Evolutionary conservation across 2,797 vertebrate genomes (phyloP), one percentile per base, ranked within the genome.

Genomic region (Sebastes alutus): DNA sequence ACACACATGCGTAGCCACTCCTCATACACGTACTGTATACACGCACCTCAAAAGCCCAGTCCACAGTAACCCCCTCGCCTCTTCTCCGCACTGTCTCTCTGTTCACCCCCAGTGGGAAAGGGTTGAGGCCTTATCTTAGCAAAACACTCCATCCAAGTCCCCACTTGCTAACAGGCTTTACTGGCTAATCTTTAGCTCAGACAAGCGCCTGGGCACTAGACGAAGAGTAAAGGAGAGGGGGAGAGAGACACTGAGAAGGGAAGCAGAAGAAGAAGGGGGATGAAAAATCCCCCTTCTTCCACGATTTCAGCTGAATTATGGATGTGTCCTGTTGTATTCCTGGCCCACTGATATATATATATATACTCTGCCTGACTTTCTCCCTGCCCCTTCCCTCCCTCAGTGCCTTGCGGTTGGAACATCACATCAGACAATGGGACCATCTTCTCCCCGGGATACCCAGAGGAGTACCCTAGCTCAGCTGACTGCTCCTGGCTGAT

Each of bases 401-500:
- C 92, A 99, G 99, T 97, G 81, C 98, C 98, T 23, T 99, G 98
- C 7, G 98, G 98, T 73, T 97, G 97, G 49, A 99, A 99, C 79
- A 92, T 99, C 93, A 98, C 97, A 11, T 95, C 96, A 77, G 97
- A 97, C 59, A 99, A 99, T 4, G 98, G 99, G 35, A 98, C 98
- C 0, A 94, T 99, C 86, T 99, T 99, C 91, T 99, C 99, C 10
- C 98, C 99, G 0, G 97, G 97, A 22, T 99, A 98, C 91, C 99
- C 99, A 72, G 97, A 95, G 76, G 98, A 97, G 46, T 99, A 99
- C 93, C 97, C 98, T 3, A 97, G 94, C 88, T 97, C 97, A 35
- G 97, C 97, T 81, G 98, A 99, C 91, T 99, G 99, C 91, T 94
- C 93, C 22, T 99, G 99, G 98, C 94, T 99, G 7, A 96, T 99